Conservation (phyloP, 2,888 invertebrate genomes). For the Anarsia innoxiella region DNA sequence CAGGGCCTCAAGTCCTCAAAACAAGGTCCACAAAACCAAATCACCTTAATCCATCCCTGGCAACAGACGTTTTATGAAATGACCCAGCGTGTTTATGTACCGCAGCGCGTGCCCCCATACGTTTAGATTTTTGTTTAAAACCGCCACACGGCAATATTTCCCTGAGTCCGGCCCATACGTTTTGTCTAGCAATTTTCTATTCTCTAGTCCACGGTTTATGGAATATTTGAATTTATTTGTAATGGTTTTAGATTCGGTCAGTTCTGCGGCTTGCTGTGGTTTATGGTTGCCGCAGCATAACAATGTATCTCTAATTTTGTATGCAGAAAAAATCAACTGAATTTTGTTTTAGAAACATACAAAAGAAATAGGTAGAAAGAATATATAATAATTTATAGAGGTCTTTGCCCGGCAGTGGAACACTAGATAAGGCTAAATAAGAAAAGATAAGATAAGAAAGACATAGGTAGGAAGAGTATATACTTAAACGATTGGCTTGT, state of each 20-base stretch:
- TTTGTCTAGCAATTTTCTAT: conserved; percentile 10
- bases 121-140: conserved; percentile 21
- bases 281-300: too few relatives aligned
- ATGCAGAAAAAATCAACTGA: too few relatives aligned
- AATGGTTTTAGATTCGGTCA: conserved; percentile 5
- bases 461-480: too few relatives aligned
- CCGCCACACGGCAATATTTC: conserved; percentile 11
- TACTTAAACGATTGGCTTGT: too few relatives aligned
- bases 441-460: too few relatives aligned
- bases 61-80: conserved; percentile 39
- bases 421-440: too few relatives aligned
- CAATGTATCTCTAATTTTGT: too few relatives aligned
- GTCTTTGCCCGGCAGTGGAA: too few relatives aligned
- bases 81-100: conserved; percentile 38
- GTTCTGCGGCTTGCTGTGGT: background rate
- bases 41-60: conserved; percentile 2
- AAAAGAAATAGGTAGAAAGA: too few relatives aligned
- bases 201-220: conserved; percentile 5
- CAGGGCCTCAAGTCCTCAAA: too few relatives aligned
- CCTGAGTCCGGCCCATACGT: conserved; percentile 8
- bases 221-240: conserved; percentile 10
- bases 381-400: too few relatives aligned
- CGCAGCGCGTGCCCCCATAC: conserved; percentile 18
- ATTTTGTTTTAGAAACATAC: too few relatives aligned
- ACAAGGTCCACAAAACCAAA: background rate